Conservation (phyloP, 2,113 vertebrate genomes). For the Sakesphorus luctuosus region DNA sequence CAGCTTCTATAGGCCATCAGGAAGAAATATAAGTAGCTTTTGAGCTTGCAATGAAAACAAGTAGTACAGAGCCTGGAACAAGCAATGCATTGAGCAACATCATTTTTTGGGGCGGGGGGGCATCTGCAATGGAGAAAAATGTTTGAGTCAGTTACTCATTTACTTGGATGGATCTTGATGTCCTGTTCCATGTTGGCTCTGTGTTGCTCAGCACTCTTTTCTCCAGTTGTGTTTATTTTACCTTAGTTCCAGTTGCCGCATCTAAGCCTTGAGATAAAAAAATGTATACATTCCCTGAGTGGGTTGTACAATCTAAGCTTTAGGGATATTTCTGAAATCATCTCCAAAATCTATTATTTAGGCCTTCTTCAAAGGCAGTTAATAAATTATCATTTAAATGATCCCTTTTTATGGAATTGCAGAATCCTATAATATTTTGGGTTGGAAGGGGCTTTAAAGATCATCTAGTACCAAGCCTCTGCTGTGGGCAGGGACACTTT, state of each 20-base stretch:
- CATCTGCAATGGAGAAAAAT: background rate
- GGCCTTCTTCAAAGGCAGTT: background rate
- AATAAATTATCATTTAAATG: background rate
- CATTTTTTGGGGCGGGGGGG: too few relatives aligned
- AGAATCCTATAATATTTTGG: fast-evolving
- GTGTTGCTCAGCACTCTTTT: background rate
- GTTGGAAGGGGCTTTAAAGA: background rate
- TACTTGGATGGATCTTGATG: background rate
- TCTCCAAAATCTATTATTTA: background rate
- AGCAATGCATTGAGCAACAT: background rate
- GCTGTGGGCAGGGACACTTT: background rate
- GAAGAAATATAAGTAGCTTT: slow-evolving; percentile 1
- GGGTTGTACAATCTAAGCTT: fast-evolving
- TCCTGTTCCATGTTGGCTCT: background rate
- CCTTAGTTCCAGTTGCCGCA: background rate
- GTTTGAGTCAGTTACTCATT: background rate
- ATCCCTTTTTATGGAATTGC: background rate
- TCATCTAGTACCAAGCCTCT: background rate
- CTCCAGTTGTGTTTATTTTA: background rate
- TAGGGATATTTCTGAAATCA: background rate
- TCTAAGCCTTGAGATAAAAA: background rate
- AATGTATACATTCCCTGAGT: fast-evolving
- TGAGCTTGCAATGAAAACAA: background rate
- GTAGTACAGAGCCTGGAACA: background rate
- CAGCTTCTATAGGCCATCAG: background rate